Base-by-base conservation (phyloP, 2,888 invertebrate genomes). In the Tetropium fuscum region DNA sequence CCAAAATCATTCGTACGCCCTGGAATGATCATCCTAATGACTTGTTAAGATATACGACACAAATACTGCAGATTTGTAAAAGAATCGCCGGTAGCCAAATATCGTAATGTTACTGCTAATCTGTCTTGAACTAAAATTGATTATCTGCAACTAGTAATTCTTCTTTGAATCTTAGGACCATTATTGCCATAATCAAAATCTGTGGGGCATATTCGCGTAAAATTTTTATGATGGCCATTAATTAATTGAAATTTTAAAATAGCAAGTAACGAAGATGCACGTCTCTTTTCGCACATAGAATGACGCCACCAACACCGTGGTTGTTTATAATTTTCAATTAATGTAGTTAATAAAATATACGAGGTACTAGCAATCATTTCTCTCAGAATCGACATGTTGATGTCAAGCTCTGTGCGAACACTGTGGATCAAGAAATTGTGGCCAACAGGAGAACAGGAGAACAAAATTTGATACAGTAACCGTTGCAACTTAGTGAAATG, bases 81-180 rank as follows among this genome's bases (percentile, higher is more conserved):
- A 36, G 36, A 36, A 36, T 36, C 36, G 15, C 15, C 36, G 5
- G 15, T 36, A 6, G 36, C 36, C 36, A 15, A 13, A 36, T 36
- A 34, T 10, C 36, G 7, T 36, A 13, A 36, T 36, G 36, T 36
- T n/a, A 36, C 6, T 13, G 36, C 36, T 36, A 36, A 36, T 36
- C 36, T 36, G 15, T 36, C 36, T 36, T 36, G 36, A 15, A 36
- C 36, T 10, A 16, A 36, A 36, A 36, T 36, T 8, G 36, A 15
- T 36, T 36, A 15, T 36, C 36, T 36, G 1, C 13, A 36, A 8
- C 4, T 36, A 5, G 36, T 36, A 10, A 16, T 36, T 8, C 13
- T 36, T 36, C 8, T 36, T 36, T 36, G 36, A 36, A 13, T 36
- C 16, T 36, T 57, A 25, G 43, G 43, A 19, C 43, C 43, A 43